Evolutionary conservation across 2,113 vertebrate species (phyloP), one percentile per base, ranked within the genome.

Genomic region (Asarcornis scutulata): DNA sequence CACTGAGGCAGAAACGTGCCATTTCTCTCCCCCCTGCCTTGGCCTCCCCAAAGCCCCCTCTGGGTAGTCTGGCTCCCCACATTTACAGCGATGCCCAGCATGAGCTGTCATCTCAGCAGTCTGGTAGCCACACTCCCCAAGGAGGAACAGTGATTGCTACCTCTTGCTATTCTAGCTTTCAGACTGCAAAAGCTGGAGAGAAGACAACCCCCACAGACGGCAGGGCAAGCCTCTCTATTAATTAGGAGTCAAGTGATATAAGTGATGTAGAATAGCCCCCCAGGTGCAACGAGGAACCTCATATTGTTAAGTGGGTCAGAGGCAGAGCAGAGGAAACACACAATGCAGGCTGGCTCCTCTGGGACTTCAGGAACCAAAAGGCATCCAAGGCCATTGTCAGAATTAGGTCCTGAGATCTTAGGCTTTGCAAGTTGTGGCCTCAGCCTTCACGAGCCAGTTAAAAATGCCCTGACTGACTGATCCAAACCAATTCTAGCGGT

Each of bases 231-330:
- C 83, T 93, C 55, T 82, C 89, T 93, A 96, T 96, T 96, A 96
- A 96, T 96, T 95, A 97, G 34, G 56, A 89, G 89, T 93, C 25
- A 88, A 96, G 79, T 77, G 92, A 95, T 94, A 88, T 9, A 88
- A 96, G 79, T 81, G 92, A 95, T 94, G 88, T 80, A 88, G 94
- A 96, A 86, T 31, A 91, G 93, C 89, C 95, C 95, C 91, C 77
- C 63, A 90, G 85, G 95, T 92, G 83, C 96, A 90, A 91, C 36
- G 89, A 89, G 89, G 87, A 96, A 95, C 58, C 82, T 92, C 80
- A 69, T 1, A 48, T 75, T 5, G 38, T 71, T 94, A 95, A 95
- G 79, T 95, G 88, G 94, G 93, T 94, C 94, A 96, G 87, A 83
- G 67, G 75, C 77, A 88, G 46, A 94, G 10, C 66, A 79, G 50